A percentile compares a stretch with the other conserved stretches of the same genome.
phyloP scores from a whole-genome alignment of 2,888 invertebrate species.

The Autographa gamma region DNA sequence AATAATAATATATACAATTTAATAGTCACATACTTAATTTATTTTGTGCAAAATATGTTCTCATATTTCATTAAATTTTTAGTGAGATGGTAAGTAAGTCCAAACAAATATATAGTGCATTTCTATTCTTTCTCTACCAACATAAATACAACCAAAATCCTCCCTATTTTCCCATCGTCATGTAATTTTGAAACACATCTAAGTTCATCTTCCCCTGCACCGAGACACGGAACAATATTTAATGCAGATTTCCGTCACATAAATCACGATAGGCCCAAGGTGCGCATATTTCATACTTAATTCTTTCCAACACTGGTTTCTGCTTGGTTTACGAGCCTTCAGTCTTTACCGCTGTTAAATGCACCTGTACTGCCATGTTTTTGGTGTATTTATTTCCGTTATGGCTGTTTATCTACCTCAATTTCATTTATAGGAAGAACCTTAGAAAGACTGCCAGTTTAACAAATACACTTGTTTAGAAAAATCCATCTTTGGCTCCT shows the following conservation, averaged over 20 bases:
- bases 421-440: no score
- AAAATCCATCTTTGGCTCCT: no score
- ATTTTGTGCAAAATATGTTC: no score
- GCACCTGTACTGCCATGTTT: conserved; percentile 69
- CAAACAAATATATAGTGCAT: neutral
- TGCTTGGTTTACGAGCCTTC: conserved; percentile 79
- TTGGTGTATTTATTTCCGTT: conserved; percentile 25
- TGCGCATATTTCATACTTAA: conserved; percentile 89
- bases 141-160: neutral
- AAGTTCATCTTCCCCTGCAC: conserved; percentile 53
- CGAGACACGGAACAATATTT: conserved; percentile 68
- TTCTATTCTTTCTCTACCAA: neutral
- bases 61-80: no score
- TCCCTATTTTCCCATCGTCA: conserved; percentile 8
- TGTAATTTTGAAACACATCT: conserved; percentile 27
- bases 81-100: neutral
- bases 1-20: no score
- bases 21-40: no score
- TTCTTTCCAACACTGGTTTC: conserved; percentile 81
- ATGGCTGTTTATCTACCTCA: neutral
- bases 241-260: conserved; percentile 79
- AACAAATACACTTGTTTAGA: no score
- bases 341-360: conserved; percentile 71
- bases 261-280: conserved; percentile 85
- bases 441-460: no score